Conservation (phyloP, 2,797 vertebrate genomes). For the Prionace glauca region DNA sequence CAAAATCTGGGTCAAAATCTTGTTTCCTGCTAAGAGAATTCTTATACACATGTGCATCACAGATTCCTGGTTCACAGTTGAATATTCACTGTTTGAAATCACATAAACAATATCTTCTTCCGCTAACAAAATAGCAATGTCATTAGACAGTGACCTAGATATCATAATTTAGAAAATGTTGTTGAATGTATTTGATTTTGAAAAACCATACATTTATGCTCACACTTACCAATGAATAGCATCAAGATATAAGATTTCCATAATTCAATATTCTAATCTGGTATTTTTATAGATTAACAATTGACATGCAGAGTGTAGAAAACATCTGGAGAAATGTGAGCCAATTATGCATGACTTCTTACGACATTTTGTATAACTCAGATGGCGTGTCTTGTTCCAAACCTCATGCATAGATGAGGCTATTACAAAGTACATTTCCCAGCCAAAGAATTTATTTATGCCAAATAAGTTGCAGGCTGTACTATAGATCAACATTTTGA, state of each 20-base stretch:
- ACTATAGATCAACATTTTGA: neutral
- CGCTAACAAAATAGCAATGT: neutral
- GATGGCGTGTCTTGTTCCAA: neutral
- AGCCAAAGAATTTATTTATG: conserved; percentile 7
- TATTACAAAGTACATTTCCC: neutral
- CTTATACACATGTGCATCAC: neutral
- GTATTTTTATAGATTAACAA: neutral
- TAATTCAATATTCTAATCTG: neutral
- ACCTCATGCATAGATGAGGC: neutral
- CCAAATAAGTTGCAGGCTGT: neutral
- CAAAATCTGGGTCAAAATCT: neutral
- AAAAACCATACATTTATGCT: neutral
- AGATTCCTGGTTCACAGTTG: neutral
- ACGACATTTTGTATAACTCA: neutral
- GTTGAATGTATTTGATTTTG: neutral
- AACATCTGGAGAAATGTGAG: neutral
- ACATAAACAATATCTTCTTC: neutral
- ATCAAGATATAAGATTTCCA: neutral
- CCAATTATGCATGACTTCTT: neutral
- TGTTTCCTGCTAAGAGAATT: neutral
- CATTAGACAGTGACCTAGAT: neutral
- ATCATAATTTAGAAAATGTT: neutral
- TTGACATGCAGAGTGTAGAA: no score
- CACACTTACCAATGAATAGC: neutral
- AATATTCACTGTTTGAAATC: neutral